These are phyloP conservation scores for Aegithalos caudatus DNA, from an alignment of 2,113 vertebrate species.

Conservation along the genomic window DNA sequence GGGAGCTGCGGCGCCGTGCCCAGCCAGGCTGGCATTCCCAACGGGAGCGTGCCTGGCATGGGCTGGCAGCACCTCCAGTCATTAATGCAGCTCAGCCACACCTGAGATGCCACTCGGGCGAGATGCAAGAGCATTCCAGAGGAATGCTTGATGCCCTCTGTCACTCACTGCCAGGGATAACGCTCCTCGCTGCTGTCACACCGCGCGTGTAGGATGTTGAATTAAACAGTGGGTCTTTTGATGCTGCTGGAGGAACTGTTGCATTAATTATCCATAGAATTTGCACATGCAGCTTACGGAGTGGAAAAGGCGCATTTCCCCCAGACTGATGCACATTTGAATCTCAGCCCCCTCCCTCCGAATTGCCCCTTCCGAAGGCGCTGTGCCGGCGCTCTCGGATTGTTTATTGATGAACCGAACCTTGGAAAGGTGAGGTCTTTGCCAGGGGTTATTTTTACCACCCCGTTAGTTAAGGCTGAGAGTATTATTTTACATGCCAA, in stretches of 20 bases:
- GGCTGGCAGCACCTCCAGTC: not conserved
- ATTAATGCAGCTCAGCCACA: not conserved
- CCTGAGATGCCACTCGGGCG: not conserved
- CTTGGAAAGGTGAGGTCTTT: not conserved
- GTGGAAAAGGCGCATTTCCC: not conserved
- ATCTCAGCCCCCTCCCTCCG: not conserved
- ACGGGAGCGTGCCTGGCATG: accelerated
- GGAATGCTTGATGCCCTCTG: constrained; percentile 40
- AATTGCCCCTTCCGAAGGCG: not conserved
- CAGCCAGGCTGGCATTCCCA: not conserved
- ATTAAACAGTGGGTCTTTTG: constrained; percentile 55
- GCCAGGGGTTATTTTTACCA: constrained; percentile 40
- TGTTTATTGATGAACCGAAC: not conserved
- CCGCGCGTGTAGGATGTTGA: not conserved
- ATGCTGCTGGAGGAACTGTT: constrained; percentile 41
- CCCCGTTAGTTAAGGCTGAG: constrained; percentile 26
- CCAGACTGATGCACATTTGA: not conserved
- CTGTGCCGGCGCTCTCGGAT: not conserved
- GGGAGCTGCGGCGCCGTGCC: accelerated
- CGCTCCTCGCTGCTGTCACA: constrained; percentile 26
- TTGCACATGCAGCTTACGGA: not conserved
- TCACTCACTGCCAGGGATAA: constrained; percentile 2
- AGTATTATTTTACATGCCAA: constrained; percentile 28
- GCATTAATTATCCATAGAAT: constrained; percentile 50
- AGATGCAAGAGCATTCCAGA: not conserved